phyloP scores from a whole-genome alignment of 2,113 vertebrate genomes.

The Fulica atra region DNA sequence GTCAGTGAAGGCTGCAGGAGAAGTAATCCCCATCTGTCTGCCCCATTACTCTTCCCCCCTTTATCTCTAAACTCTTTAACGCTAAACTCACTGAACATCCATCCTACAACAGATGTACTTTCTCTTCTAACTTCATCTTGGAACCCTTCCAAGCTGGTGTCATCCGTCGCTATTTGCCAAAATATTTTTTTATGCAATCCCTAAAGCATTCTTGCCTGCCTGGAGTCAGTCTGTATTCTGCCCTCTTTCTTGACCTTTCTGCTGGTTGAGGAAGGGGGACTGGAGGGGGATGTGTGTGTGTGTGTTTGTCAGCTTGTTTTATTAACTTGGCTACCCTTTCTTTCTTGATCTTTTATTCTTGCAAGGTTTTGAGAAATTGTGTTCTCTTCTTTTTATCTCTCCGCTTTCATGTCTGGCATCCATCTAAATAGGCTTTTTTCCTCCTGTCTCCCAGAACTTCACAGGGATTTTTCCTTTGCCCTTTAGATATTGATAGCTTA shows the following conservation, averaged over 20 bases:
- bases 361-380: background rate
- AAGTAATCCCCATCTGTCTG: conserved; percentile 40
- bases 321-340: background rate
- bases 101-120: conserved; percentile 33
- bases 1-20: background rate
- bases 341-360: conserved; percentile 12
- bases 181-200: background rate
- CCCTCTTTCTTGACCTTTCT: background rate
- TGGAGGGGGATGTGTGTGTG: too few species aligned
- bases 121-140: conserved; percentile 34
- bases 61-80: conserved; percentile 44
- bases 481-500: background rate
- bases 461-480: background rate
- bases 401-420: background rate
- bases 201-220: background rate
- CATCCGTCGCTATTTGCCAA: background rate
- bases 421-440: background rate
- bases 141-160: background rate
- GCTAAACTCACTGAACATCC: conserved; percentile 2
- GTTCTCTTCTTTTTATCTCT: background rate
- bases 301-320: background rate
- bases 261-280: background rate
- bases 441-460: background rate
- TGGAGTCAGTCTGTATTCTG: background rate
- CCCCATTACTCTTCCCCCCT: background rate